Evolutionary conservation across 2,797 vertebrate genomes (phyloP).

Genomic region (Melanotaenia pygmaea): DNA sequence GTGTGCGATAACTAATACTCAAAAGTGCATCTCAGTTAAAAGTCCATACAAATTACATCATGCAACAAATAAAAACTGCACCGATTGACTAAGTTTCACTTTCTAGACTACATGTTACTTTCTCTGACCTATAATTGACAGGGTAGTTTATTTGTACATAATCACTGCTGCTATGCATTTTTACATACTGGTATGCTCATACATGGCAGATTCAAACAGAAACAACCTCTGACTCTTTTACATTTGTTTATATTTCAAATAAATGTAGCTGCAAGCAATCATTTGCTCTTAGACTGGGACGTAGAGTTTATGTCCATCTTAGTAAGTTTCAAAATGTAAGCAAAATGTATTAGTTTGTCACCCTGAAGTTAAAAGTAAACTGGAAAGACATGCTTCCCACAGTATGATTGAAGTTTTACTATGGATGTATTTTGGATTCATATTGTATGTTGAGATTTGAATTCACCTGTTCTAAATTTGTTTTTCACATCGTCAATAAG

Average conservation of each 20-base stretch:
- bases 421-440: conserved; percentile 13
- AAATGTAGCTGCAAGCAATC: not conserved
- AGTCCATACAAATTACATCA: not conserved
- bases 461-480: not conserved
- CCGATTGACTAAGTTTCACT: not conserved
- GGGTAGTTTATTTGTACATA: not conserved
- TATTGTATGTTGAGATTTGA: not conserved
- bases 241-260: not conserved
- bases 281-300: conserved; percentile 3
- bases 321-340: not conserved
- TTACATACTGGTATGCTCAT: conserved; percentile 39
- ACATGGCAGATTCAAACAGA: conserved; percentile 9
- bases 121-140: not conserved
- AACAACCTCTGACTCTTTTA: conserved; percentile 5
- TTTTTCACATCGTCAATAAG: conserved; percentile 22
- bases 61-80: not conserved
- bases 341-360: not conserved
- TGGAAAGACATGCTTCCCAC: not conserved
- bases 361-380: not conserved
- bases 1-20: conserved; percentile 7
- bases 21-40: conserved; percentile 11
- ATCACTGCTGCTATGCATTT: conserved; percentile 43
- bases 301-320: not conserved
- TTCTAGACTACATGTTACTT: not conserved
- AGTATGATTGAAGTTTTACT: not conserved